Percentiles rank a stretch among this genome's conserved stretches.
Evolutionary conservation across 2,888 invertebrate species (phyloP).

Genomic region (Eilema depressum): DNA sequence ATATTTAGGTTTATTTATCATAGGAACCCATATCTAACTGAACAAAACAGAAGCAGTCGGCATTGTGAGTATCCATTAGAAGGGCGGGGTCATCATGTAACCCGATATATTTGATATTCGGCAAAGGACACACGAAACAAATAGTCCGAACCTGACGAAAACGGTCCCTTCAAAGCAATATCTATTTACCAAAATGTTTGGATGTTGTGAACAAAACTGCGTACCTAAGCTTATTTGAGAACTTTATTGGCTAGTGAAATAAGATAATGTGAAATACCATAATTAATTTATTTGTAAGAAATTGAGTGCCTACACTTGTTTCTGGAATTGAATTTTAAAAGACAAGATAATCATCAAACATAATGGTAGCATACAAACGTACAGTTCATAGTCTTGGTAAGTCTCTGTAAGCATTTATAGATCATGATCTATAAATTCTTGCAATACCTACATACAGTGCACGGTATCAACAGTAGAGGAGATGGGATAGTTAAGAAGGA

Average conservation of each 20-base stretch:
- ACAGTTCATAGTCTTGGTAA: too few species aligned
- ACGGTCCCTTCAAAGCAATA: constrained; percentile 14
- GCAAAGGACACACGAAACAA: constrained; percentile 19
- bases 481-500: too few species aligned
- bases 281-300: too few species aligned
- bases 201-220: constrained; percentile 5
- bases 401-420: too few species aligned
- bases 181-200: constrained; percentile 12
- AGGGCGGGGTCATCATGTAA: constrained; percentile 20
- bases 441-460: too few species aligned
- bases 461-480: too few species aligned
- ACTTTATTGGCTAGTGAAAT: neutral
- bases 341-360: too few species aligned
- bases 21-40: neutral
- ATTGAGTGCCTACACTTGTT: too few species aligned
- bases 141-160: constrained; percentile 16
- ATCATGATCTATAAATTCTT: too few species aligned
- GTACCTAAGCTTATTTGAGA: neutral
- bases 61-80: constrained; percentile 18
- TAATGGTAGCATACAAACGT: too few species aligned
- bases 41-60: constrained; percentile 6
- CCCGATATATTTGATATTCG: constrained; percentile 26
- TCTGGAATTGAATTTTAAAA: too few species aligned
- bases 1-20: neutral
- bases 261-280: neutral